A percentile compares a stretch with the other conserved stretches of the same genome.
These are phyloP conservation scores for Ambastaia sidthimunki DNA, from an alignment of 2,797 vertebrate species.

Conservation along the genomic window DNA sequence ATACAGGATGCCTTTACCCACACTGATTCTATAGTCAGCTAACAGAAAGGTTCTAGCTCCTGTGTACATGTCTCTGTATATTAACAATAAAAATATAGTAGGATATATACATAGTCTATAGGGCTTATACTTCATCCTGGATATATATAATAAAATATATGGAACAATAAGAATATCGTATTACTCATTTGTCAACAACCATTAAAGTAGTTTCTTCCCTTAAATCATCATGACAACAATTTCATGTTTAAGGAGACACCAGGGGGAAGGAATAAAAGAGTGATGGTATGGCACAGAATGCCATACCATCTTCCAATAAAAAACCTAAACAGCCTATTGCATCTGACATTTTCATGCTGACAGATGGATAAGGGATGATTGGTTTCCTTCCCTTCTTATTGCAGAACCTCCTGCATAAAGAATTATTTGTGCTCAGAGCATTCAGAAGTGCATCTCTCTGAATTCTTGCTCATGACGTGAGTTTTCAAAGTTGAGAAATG, in stretches of 20 bases:
- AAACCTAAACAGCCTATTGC: conserved; percentile 47
- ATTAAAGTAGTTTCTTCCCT: neutral
- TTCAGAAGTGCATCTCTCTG: conserved; percentile 1
- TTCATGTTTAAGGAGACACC: neutral
- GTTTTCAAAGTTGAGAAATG: neutral
- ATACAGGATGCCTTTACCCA: conserved; percentile 24
- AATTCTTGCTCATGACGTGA: neutral
- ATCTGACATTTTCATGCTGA: conserved; percentile 52
- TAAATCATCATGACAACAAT: neutral
- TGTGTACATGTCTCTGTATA: neutral
- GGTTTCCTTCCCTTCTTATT: conserved; percentile 42
- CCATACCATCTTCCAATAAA: conserved; percentile 34
- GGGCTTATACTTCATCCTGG: no score
- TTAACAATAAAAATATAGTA: neutral
- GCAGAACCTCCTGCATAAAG: conserved; percentile 36
- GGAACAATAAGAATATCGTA: no score
- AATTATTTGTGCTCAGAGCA: conserved; percentile 9
- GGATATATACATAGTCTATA: no score
- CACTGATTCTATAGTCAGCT: conserved; percentile 16
- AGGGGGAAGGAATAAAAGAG: neutral
- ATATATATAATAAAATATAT: no score
- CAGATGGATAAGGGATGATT: conserved; percentile 53
- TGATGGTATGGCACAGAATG: conserved; percentile 6
- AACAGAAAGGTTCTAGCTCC: neutral
- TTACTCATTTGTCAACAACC: no score